These are phyloP conservation scores for Panorpa germanica DNA, from an alignment of 2,888 invertebrate species.

Conservation along the genomic window DNA sequence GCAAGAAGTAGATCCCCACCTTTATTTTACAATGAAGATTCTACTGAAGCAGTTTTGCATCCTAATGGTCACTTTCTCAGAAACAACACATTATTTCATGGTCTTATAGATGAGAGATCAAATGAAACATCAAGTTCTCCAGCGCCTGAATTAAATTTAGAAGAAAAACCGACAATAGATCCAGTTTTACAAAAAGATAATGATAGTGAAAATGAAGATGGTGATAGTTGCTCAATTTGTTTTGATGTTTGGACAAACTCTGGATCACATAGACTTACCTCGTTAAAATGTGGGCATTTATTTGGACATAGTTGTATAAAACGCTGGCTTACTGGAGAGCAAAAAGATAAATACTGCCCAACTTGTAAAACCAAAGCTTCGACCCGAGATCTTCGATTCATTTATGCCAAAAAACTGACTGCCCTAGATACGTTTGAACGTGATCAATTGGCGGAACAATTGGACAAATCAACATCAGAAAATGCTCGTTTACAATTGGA, in stretches of 20 bases:
- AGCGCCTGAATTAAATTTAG: too few relatives aligned
- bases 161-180: too few relatives aligned
- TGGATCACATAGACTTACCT: constrained; percentile 71
- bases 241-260: constrained; percentile 74
- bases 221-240: constrained; percentile 70
- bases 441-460: constrained; percentile 39
- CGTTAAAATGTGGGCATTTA: constrained; percentile 80
- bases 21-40: too few relatives aligned
- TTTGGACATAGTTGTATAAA: constrained; percentile 70
- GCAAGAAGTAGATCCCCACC: too few relatives aligned
- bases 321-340: constrained; percentile 42
- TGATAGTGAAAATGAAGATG: constrained; percentile 43
- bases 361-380: constrained; percentile 66
- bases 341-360: constrained; percentile 47
- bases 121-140: too few relatives aligned
- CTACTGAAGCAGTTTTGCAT: too few relatives aligned
- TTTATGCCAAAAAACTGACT: constrained; percentile 60
- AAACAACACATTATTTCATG: too few relatives aligned
- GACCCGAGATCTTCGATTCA: constrained; percentile 47
- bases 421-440: constrained; percentile 64
- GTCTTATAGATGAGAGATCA: too few relatives aligned
- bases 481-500: constrained; percentile 40
- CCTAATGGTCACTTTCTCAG: too few relatives aligned
- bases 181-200: constrained; percentile 11
- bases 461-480: constrained; percentile 35